phyloP scores from a whole-genome alignment of 2,888 invertebrate genomes.

The Epirrhoe alternata region DNA sequence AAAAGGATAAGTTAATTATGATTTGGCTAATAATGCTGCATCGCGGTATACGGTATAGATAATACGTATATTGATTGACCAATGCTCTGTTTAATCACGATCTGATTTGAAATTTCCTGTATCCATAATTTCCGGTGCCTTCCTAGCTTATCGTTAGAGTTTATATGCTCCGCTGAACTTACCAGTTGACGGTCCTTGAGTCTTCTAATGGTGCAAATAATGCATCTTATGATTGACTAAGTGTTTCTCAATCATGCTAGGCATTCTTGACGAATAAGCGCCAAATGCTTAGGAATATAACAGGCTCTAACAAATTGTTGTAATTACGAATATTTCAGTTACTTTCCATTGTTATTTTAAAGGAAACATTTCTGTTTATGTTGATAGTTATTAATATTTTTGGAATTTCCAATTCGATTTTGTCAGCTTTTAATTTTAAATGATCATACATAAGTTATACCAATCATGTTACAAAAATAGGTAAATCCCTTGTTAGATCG shows the following conservation, averaged over 20 bases:
- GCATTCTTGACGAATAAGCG: background rate
- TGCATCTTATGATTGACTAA: background rate
- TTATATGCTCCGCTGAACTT: constrained; percentile 59
- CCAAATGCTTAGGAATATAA: background rate
- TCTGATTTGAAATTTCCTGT: constrained; percentile 30
- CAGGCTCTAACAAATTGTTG: too few species aligned
- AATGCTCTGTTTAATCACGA: constrained; percentile 35
- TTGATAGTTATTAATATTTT: background rate
- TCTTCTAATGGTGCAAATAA: constrained; percentile 3
- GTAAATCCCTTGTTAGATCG: too few species aligned
- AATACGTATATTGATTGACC: constrained; percentile 1
- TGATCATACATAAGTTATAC: background rate
- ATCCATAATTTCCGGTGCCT: constrained; percentile 57
- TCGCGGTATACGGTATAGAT: too few species aligned
- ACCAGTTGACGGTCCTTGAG: constrained; percentile 39
- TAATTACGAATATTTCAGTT: too few species aligned
- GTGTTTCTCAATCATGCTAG: background rate
- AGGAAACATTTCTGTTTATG: background rate
- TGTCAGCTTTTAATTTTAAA: background rate
- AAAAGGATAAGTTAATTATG: too few species aligned
- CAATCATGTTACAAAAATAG: background rate
- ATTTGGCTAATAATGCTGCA: too few species aligned
- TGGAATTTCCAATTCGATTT: background rate
- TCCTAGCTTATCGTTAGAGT: constrained; percentile 60
- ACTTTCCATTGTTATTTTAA: too few species aligned